Conservation (phyloP, 2,888 invertebrate genomes). For the Saturnia pavonia region DNA sequence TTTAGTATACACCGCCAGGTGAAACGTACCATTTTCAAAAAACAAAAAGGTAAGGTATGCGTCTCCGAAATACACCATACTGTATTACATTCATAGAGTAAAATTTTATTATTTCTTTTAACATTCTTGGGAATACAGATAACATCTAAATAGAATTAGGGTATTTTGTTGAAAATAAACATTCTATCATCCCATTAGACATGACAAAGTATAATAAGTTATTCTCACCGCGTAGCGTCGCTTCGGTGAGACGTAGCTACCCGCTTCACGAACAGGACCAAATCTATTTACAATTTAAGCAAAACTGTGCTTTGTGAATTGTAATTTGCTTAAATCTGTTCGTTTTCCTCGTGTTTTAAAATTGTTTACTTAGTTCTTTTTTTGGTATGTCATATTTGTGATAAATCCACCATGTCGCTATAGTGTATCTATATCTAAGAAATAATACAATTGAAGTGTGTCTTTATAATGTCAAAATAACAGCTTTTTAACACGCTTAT, state of each 20-base stretch:
- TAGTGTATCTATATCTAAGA: too few relatives aligned
- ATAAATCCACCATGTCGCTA: too few relatives aligned
- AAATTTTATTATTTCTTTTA: too few relatives aligned
- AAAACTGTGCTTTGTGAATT: background rate
- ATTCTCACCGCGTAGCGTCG: background rate
- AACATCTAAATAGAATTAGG: background rate
- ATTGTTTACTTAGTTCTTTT: background rate
- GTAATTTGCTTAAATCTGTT: constrained; percentile 8
- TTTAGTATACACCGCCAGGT: too few relatives aligned
- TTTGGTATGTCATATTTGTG: too few relatives aligned
- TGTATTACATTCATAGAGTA: too few relatives aligned
- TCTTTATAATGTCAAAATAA: too few relatives aligned
- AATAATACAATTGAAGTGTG: too few relatives aligned
- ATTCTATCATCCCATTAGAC: background rate
- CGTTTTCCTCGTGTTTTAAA: background rate
- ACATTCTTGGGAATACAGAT: background rate
- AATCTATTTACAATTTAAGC: constrained; percentile 1
- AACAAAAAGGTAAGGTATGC: too few relatives aligned
- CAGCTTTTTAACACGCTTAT: too few relatives aligned
- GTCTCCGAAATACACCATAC: too few relatives aligned
- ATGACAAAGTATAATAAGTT: background rate
- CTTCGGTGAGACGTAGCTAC: background rate
- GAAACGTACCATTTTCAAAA: too few relatives aligned
- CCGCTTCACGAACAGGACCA: background rate
- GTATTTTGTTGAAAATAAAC: background rate